Evolutionary conservation across 1,140 invertebrate species (phyloP).

Genomic region (Ctenoplectra terminalis): DNA sequence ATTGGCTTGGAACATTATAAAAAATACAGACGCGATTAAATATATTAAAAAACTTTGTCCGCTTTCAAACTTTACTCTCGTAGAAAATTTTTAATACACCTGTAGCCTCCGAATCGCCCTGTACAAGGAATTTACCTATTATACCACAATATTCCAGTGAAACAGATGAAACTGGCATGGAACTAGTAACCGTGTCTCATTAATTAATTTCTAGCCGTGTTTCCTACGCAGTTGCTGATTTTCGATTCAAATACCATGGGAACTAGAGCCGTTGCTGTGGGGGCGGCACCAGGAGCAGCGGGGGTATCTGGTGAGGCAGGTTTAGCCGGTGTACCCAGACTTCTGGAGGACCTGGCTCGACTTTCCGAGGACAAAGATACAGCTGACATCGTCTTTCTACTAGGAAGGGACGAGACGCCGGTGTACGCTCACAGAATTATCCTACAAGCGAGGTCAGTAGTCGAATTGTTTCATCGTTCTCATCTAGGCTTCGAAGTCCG

Average conservation of each 20-base stretch:
- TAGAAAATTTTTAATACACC: too few species aligned
- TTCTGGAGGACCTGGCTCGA: slow-evolving; percentile 92
- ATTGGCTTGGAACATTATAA: background rate
- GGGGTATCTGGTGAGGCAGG: slow-evolving; percentile 82
- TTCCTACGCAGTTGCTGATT: slow-evolving; percentile 3
- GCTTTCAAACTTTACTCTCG: too few species aligned
- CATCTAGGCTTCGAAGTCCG: background rate
- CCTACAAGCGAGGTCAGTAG: slow-evolving; percentile 90
- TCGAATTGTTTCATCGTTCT: background rate
- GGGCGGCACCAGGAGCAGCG: slow-evolving; percentile 73
- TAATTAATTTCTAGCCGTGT: background rate
- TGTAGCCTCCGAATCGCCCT: background rate
- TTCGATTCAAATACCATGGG: slow-evolving; percentile 70
- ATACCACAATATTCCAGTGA: too few species aligned
- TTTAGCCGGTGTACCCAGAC: slow-evolving; percentile 90
- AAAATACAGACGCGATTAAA: background rate
- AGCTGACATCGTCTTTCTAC: slow-evolving; percentile 93
- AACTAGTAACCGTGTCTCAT: background rate
- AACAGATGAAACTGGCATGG: background rate
- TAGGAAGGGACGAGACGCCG: slow-evolving; percentile 92
- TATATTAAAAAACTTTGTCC: too few species aligned
- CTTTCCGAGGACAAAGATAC: slow-evolving; percentile 94
- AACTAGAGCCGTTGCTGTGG: slow-evolving; percentile 78
- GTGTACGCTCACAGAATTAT: slow-evolving; percentile 94
- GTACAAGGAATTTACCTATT: too few species aligned